Base-by-base conservation (phyloP, 1,140 invertebrate genomes). In the Eciton burchellii region DNA sequence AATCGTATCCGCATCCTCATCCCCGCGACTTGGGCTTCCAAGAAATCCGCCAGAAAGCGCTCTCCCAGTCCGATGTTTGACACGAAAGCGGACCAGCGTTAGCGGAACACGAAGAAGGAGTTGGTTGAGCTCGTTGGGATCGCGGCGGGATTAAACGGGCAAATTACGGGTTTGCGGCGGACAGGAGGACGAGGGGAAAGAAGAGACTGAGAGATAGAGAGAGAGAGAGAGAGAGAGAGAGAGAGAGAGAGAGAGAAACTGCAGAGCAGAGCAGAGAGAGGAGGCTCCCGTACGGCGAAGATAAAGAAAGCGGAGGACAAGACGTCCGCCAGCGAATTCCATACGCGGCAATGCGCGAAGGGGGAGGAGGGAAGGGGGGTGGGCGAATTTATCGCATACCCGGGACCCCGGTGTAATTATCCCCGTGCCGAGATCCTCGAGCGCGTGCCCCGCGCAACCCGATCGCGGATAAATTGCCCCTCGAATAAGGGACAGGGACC, bases 81-180 rank as follows among this genome's bases (percentile, higher is more conserved):
- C 52, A 77, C 72, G 62, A 65, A 47, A 24, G 35, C 66, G 43
- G 47, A 79, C 59, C 19, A 52, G 63, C 73, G 47, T 49, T 76
- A 85, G 26, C 65, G 45, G 59, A 63, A 29, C 43, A 71, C 83
- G 41, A 47, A 57, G 49, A 47, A 57, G 49, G 26, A 35, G 56
- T 77, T 70, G 71, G 43, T 43, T 21, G 49, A 24, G 11, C 9
- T 57, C 29, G 43, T 82, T 54, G 54, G 73, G 19, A 84, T 82
- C 62, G 62, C 56, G 73, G 45, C 21, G 19, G 81, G 70, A 87
- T 87, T 87, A 87, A 87, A 87, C 86, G 82, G 47, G 68, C 74
- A 87, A 87, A 87, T 87, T 87, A 87, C 70, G 85, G 86, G 86
- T 86, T 83, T 81, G 82, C 82, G 56, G 49, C 19, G 70, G 52